A percentile compares a stretch with the other conserved stretches of the same genome.
Conservation (phyloP, 2,113 vertebrate genomes). For the Scortum barcoo region DNA sequence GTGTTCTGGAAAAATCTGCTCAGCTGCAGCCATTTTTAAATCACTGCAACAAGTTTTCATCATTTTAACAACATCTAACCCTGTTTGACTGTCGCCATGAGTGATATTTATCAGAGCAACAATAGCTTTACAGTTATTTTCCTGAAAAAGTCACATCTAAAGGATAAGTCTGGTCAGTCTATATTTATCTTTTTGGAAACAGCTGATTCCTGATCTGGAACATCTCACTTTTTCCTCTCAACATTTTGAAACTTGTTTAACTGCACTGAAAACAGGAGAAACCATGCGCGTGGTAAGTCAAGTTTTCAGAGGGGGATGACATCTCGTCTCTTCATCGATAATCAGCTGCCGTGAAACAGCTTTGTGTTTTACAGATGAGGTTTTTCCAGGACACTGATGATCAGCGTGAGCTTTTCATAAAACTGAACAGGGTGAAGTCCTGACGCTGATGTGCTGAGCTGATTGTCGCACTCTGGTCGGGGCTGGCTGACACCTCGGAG, state of each 20-base stretch:
- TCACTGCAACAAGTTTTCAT: not conserved
- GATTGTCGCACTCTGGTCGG: slow-evolving; percentile 52
- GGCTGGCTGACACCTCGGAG: not conserved
- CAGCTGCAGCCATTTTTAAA: not conserved
- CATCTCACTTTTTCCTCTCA: not conserved
- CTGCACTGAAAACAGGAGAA: not conserved
- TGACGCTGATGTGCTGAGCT: slow-evolving; percentile 34
- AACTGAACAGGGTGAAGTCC: slow-evolving; percentile 23
- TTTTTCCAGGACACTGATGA: slow-evolving; percentile 46
- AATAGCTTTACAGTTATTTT: not conserved
- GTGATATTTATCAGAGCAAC: not conserved
- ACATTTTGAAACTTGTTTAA: not conserved
- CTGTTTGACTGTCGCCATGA: not conserved
- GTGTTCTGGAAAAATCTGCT: slow-evolving; percentile 52
- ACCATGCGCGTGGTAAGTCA: not conserved
- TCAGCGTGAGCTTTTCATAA: not conserved
- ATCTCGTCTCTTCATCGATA: not conserved
- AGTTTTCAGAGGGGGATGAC: not conserved
- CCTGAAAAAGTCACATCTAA: not conserved
- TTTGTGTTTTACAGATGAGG: not conserved
- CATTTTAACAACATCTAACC: not conserved
- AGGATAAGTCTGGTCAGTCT: not conserved
- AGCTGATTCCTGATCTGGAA: not conserved
- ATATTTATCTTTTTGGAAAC: not conserved
- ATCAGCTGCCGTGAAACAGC: not conserved